A percentile compares a stretch with the other conserved stretches of the same genome.
Evolutionary conservation across 2,797 vertebrate species (phyloP).

Genomic region (Triplophysa yarkandensis): DNA sequence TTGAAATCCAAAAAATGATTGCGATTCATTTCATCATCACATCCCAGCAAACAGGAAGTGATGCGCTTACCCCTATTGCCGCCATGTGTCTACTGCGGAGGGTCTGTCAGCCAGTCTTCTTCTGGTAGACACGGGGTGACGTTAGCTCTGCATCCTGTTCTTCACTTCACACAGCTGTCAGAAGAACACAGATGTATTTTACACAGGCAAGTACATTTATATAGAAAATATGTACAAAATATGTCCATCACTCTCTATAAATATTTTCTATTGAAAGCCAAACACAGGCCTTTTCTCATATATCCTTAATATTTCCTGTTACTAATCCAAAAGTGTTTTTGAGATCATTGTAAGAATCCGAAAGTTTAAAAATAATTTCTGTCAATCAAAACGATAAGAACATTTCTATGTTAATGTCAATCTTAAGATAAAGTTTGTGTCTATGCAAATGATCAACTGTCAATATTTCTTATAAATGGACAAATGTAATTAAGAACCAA

Average conservation of each 20-base stretch:
- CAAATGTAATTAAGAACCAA: too few species aligned
- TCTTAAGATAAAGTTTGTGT: too few species aligned
- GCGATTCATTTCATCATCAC: too few species aligned
- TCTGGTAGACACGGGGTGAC: conserved; percentile 64
- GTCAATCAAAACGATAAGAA: not conserved
- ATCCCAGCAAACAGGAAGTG: conserved; percentile 14
- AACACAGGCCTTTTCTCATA: not conserved
- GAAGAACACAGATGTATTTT: conserved; percentile 23
- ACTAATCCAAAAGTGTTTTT: not conserved
- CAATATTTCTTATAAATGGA: too few species aligned
- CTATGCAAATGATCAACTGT: too few species aligned
- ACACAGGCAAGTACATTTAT: not conserved
- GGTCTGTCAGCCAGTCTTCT: conserved; percentile 73
- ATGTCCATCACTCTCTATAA: not conserved
- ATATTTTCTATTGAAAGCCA: not conserved
- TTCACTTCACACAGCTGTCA: conserved; percentile 71
- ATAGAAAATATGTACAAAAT: conserved; percentile 10
- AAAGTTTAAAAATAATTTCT: not conserved
- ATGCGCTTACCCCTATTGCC: conserved; percentile 76
- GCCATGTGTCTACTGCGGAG: conserved; percentile 78
- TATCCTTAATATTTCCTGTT: too few species aligned
- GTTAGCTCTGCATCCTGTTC: conserved; percentile 80
- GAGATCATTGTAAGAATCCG: not conserved
- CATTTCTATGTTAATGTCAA: too few species aligned
- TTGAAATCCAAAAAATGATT: too few species aligned